These are phyloP conservation scores for Pimpla rufipes DNA, from an alignment of 2,888 invertebrate genomes.

Conservation along the genomic window DNA sequence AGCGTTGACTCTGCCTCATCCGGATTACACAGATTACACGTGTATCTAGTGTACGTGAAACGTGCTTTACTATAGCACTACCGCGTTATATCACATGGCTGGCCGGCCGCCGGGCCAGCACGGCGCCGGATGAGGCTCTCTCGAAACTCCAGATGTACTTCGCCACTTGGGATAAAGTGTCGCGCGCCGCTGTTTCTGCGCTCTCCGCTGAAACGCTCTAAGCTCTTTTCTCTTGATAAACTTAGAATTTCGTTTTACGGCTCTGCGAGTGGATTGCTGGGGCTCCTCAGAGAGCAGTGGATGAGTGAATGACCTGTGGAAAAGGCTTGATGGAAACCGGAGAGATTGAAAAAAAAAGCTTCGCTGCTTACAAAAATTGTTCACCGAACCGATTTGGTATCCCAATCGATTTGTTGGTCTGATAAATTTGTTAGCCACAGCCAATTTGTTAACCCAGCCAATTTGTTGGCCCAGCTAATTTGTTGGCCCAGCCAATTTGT, in stretches of 20 bases:
- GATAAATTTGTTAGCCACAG: no score
- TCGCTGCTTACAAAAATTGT: no score
- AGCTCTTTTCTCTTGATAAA: not conserved
- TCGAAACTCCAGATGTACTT: conserved; percentile 31
- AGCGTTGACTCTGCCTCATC: conserved; percentile 17
- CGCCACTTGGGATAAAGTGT: not conserved
- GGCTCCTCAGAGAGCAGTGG: not conserved
- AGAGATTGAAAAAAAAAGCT: no score
- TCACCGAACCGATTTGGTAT: no score
- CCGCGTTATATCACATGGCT: conserved; percentile 13
- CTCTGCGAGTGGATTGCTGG: not conserved
- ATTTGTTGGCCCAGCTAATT: no score
- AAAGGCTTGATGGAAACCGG: no score
- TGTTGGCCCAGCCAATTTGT: no score
- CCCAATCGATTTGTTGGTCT: no score
- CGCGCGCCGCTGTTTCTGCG: not conserved
- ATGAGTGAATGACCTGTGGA: no score
- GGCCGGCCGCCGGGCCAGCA: not conserved
- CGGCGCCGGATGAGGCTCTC: not conserved
- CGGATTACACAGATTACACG: conserved; percentile 65
- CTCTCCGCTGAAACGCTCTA: not conserved
- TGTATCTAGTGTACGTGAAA: conserved; percentile 47
- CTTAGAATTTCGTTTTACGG: not conserved
- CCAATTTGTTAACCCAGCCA: no score
- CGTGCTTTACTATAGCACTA: conserved; percentile 29